Evolutionary conservation across 2,797 vertebrate genomes (phyloP).

Genomic region (Rhinogobio ventralis): DNA sequence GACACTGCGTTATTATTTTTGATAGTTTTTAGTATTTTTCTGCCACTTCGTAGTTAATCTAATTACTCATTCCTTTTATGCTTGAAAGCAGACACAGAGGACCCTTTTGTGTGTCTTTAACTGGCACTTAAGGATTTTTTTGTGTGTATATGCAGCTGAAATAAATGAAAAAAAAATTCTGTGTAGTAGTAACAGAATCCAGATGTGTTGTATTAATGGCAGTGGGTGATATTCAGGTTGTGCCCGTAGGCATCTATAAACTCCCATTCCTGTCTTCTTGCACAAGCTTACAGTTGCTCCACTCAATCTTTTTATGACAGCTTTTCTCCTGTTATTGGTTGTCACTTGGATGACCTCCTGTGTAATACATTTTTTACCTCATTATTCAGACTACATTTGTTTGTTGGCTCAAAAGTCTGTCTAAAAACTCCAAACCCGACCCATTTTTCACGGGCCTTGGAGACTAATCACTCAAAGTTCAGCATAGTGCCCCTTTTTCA

Average conservation of each 20-base stretch:
- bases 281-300: constrained; percentile 7
- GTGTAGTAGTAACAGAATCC: neutral
- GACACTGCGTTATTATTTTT: neutral
- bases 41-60: constrained; percentile 31
- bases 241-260: constrained; percentile 29
- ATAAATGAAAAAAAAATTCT: neutral
- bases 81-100: constrained; percentile 12
- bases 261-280: neutral
- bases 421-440: neutral
- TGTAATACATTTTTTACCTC: constrained; percentile 7
- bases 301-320: constrained; percentile 8
- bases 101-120: constrained; percentile 19
- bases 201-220: constrained; percentile 21
- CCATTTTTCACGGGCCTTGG: constrained; percentile 4
- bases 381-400: constrained; percentile 3
- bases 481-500: neutral
- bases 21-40: constrained; percentile 26
- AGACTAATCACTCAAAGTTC: constrained; percentile 17
- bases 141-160: constrained; percentile 6
- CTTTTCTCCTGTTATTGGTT: constrained; percentile 18
- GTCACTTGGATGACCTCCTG: constrained; percentile 44
- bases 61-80: constrained; percentile 29
- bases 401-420: constrained; percentile 15
- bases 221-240: neutral
- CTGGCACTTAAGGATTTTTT: neutral